These are phyloP conservation scores for Calosoma granatense DNA, from an alignment of 1,140 invertebrate genomes.

Conservation along the genomic window DNA sequence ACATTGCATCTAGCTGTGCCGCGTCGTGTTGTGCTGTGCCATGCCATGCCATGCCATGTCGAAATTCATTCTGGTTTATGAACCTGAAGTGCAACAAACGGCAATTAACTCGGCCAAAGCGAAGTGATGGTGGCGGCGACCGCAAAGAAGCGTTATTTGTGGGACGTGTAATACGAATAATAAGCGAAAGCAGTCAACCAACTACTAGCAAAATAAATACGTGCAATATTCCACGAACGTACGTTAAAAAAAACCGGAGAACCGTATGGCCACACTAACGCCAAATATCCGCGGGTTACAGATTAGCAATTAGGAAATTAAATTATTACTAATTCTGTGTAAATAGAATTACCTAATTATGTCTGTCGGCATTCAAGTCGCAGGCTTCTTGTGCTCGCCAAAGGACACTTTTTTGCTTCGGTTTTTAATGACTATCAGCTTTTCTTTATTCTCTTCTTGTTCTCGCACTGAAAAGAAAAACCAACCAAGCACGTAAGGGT, in stretches of 20 bases:
- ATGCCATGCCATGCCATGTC: neutral
- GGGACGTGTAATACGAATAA: neutral
- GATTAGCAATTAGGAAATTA: slow-evolving; percentile 8
- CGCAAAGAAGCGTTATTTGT: neutral
- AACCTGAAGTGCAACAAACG: too few species aligned
- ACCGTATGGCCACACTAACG: neutral
- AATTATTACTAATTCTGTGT: slow-evolving; percentile 9
- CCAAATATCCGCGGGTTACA: neutral
- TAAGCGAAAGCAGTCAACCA: neutral
- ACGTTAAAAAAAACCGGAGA: neutral
- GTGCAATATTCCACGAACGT: neutral
- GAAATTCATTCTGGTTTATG: too few species aligned
- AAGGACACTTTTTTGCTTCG: slow-evolving; percentile 2
- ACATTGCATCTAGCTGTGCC: too few species aligned
- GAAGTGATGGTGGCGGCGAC: neutral
- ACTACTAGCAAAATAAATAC: neutral
- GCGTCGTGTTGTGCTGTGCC: neutral
- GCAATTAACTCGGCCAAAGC: too few species aligned
- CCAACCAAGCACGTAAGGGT: neutral
- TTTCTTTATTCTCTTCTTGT: slow-evolving; percentile 1
- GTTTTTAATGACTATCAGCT: neutral
- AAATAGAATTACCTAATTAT: slow-evolving; percentile 9
- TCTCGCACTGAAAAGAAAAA: neutral
- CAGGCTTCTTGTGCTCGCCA: neutral
- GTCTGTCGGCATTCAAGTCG: slow-evolving; percentile 4